These are phyloP conservation scores for Ctenopoma multispine DNA, from an alignment of 2,797 vertebrate genomes.

Conservation along the genomic window DNA sequence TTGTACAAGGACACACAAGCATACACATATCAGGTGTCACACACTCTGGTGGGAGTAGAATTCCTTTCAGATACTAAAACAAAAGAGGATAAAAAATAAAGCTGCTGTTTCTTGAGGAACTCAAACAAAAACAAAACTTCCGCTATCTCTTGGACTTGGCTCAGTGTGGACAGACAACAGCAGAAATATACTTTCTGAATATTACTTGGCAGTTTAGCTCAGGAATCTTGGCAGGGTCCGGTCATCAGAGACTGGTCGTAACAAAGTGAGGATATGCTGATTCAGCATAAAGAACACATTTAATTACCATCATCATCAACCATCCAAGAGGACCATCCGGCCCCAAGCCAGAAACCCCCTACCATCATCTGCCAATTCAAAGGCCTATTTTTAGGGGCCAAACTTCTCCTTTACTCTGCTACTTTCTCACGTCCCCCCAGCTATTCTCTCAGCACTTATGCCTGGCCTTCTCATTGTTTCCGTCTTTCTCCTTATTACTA, in stretches of 20 bases:
- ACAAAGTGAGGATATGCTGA: constrained; percentile 92
- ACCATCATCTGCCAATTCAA: constrained; percentile 63
- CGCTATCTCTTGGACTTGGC: constrained; percentile 72
- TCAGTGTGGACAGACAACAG: constrained; percentile 47
- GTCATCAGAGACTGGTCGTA: constrained; percentile 88
- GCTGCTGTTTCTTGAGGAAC: constrained; percentile 59
- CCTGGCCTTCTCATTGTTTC: constrained; percentile 12
- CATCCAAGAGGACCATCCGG: constrained; percentile 63
- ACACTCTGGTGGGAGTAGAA: constrained; percentile 63
- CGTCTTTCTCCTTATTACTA: constrained; percentile 11
- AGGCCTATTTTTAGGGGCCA: constrained; percentile 73
- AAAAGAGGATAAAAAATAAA: constrained; percentile 46
- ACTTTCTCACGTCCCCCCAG: constrained; percentile 62
- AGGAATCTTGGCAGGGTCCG: constrained; percentile 88
- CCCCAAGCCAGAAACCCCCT: constrained; percentile 62
- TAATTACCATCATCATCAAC: constrained; percentile 84
- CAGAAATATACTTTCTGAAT: constrained; percentile 81
- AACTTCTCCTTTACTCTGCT: constrained; percentile 48
- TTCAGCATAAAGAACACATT: constrained; percentile 88
- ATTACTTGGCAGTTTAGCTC: constrained; percentile 86
- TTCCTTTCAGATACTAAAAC: constrained; percentile 62
- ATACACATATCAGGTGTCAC: constrained; percentile 49
- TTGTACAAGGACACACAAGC: constrained; percentile 38
- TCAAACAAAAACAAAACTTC: constrained; percentile 65
- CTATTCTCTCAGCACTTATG: constrained; percentile 36